Evolutionary conservation across 1,140 invertebrate genomes (phyloP).

Genomic region (Hyphantria cunea): DNA sequence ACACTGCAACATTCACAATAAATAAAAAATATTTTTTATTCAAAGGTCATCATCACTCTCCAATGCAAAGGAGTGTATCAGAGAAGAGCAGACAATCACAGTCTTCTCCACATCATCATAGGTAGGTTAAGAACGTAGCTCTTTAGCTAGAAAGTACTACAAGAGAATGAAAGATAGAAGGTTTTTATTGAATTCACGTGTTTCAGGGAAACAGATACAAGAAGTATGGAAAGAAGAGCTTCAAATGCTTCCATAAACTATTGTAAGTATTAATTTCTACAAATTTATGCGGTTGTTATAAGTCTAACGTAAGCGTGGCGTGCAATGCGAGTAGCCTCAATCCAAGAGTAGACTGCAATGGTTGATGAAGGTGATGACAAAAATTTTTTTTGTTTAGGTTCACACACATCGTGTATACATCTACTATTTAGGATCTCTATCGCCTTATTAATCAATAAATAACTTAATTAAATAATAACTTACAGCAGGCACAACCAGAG

Average conservation of each 20-base stretch:
- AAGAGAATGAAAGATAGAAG: neutral
- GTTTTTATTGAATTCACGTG: constrained; percentile 6
- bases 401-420: too few relatives aligned
- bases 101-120: constrained; percentile 68
- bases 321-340: too few relatives aligned
- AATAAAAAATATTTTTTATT: neutral
- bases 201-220: constrained; percentile 61
- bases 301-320: too few relatives aligned
- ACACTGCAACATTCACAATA: neutral
- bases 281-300: too few relatives aligned
- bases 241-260: constrained; percentile 73
- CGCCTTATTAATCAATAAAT: too few relatives aligned
- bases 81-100: constrained; percentile 80
- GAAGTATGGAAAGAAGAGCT: constrained; percentile 61
- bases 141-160: constrained; percentile 1
- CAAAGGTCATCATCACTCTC: constrained; percentile 70
- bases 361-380: too few relatives aligned
- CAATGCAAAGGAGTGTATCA: constrained; percentile 83
- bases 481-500: constrained; percentile 55
- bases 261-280: constrained; percentile 37
- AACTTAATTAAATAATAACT: neutral
- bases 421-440: too few relatives aligned
- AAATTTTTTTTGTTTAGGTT: too few relatives aligned
- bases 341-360: too few relatives aligned
- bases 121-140: constrained; percentile 37